Conservation (phyloP, 2,888 invertebrate species). For the Chaitophorus viminalis region DNA sequence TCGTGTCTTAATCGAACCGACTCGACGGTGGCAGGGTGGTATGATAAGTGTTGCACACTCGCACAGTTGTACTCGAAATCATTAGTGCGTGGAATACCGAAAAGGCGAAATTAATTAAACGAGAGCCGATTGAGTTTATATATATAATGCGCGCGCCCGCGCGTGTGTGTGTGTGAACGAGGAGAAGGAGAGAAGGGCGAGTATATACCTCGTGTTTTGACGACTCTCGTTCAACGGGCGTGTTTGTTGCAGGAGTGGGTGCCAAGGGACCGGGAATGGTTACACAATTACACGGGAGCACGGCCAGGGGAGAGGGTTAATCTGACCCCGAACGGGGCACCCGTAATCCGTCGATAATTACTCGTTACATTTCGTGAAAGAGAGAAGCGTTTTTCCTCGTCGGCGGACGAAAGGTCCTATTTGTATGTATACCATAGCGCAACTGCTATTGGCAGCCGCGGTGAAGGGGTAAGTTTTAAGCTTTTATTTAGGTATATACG, state of each 20-base stretch:
- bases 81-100: conserved; percentile 44
- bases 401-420: conserved; percentile 5
- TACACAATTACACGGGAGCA: conserved; percentile 17
- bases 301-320: conserved; percentile 38
- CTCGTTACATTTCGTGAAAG: conserved; percentile 58
- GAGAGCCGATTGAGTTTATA: conserved; percentile 36
- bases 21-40: background rate
- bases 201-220: conserved; percentile 16
- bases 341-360: conserved; percentile 61
- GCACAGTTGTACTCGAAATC: conserved; percentile 17
- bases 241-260: conserved; percentile 31
- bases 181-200: background rate
- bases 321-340: conserved; percentile 40
- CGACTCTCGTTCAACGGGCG: conserved; percentile 65
- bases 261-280: conserved; percentile 30
- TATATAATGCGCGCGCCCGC: too few relatives aligned
- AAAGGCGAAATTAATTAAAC: conserved; percentile 61
- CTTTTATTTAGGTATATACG: conserved; percentile 17
- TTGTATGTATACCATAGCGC: background rate
- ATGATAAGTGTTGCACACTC: background rate
- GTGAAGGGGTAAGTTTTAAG: conserved; percentile 23
- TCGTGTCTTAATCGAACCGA: conserved; percentile 16
- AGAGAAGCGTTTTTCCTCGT: conserved; percentile 49
- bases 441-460: background rate
- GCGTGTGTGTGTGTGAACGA: background rate